Evolutionary conservation across 2,888 invertebrate species (phyloP), one percentile per base, ranked within the genome.

Genomic region (Callimorpha dominula): DNA sequence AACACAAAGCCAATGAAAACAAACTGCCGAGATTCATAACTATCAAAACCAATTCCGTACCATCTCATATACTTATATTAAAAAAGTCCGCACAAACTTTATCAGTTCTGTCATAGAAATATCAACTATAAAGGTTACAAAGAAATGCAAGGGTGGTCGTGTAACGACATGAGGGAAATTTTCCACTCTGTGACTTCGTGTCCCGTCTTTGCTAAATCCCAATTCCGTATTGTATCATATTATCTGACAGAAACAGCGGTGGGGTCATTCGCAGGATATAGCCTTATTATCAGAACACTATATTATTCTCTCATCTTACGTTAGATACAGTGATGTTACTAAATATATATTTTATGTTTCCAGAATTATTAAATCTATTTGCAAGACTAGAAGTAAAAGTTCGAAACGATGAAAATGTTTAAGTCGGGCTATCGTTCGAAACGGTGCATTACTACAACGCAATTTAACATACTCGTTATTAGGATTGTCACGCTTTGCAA

Each of bases 161-260:
- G 40, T 66, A 72, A 76, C 49, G 65, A 72, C 70, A 73, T 68
- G 67, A 81, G 73, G 67, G 73, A 72, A 81, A 76, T 79, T 73
- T 79, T 68, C 77, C 75, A 71, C 73, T 49, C 68, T 31, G 77
- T 72, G 79, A 79, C 71, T 74, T 74, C 71, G 72, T 66, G 71
- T 75, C 75, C 73, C 74, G 52, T 81, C 84, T 79, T 78, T 81
- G 63, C 79, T 77, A 79, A 79, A 81, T 79, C 82, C 79, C 79
- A 57, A 83, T 74, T 72, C 82, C 77, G 66, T 79, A 75, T 81
- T 77, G 79, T 83, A 81, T 83, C 73, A 75, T 79, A 82, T 79
- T 75, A 82, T 84, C 74, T 73, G 68, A 84, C 78, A 74, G 75
- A 81, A 84, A 77, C 78, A 78, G 68, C 70, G 66, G 68, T 70